These are phyloP conservation scores for Nemurella pictetii DNA, from an alignment of 2,888 invertebrate species.

Conservation along the genomic window DNA sequence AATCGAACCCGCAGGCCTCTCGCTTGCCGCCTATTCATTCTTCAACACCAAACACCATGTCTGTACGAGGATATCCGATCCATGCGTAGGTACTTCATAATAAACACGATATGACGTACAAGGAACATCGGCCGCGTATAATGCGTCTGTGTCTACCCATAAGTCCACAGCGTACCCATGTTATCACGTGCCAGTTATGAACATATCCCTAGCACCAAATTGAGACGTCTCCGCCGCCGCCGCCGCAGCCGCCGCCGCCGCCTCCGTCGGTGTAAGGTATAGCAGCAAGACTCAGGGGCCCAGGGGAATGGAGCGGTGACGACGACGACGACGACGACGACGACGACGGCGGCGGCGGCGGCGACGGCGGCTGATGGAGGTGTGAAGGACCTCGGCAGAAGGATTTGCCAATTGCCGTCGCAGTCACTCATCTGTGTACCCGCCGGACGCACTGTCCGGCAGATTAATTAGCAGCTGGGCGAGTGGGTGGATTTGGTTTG, in stretches of 20 bases:
- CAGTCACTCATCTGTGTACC: background rate
- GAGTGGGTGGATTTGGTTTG: background rate
- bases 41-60: background rate
- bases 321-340: no score
- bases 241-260: background rate
- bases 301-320: no score
- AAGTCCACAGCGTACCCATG: background rate
- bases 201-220: background rate
- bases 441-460: background rate
- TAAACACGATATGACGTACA: background rate
- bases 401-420: background rate
- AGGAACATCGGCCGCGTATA: background rate
- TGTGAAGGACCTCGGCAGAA: background rate
- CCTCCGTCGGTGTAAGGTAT: no score
- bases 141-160: no score
- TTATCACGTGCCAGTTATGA: background rate
- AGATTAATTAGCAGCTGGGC: background rate
- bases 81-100: background rate
- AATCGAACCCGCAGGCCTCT: background rate
- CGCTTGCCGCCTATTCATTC: background rate
- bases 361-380: background rate
- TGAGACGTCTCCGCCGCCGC: background rate
- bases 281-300: no score
- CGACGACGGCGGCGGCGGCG: background rate
- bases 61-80: background rate